phyloP scores from a whole-genome alignment of 1,140 invertebrate species.

The Caenorhabditis remanei region DNA sequence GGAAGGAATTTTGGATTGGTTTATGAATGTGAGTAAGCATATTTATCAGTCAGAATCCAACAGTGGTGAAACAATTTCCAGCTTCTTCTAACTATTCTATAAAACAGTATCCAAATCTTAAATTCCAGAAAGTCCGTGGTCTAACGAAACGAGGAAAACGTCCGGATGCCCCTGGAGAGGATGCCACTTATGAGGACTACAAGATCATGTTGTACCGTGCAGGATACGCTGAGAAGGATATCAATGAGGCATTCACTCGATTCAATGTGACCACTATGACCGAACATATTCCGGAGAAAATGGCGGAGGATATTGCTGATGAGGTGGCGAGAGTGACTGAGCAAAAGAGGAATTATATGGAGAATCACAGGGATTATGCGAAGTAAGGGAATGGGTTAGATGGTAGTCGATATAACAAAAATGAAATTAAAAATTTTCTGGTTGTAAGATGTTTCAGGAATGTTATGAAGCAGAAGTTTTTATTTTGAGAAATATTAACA shows the following conservation, averaged over 20 bases:
- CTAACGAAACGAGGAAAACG: constrained; percentile 5
- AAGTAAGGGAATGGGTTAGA: constrained; percentile 1
- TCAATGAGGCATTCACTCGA: constrained; percentile 62
- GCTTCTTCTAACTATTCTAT: too few species aligned
- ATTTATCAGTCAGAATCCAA: too few species aligned
- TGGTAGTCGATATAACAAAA: too few species aligned
- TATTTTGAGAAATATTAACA: too few species aligned
- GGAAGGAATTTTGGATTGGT: constrained; percentile 83
- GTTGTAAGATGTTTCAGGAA: too few species aligned
- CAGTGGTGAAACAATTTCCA: too few species aligned
- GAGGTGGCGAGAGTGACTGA: constrained; percentile 32
- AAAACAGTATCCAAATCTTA: not conserved
- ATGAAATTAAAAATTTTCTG: too few species aligned
- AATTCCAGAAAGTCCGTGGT: constrained; percentile 49
- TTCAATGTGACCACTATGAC: constrained; percentile 47
- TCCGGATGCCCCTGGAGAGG: constrained; percentile 6
- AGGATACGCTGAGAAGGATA: constrained; percentile 58
- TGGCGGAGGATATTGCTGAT: constrained; percentile 49
- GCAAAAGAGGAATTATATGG: constrained; percentile 35
- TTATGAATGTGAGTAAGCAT: constrained; percentile 79
- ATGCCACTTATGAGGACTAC: constrained; percentile 59
- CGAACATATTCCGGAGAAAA: constrained; percentile 24
- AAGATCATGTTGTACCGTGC: constrained; percentile 57
- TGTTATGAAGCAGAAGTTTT: too few species aligned
- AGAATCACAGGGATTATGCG: constrained; percentile 20